Conservation (phyloP, 2,797 vertebrate species). For the Agapornis canus region DNA sequence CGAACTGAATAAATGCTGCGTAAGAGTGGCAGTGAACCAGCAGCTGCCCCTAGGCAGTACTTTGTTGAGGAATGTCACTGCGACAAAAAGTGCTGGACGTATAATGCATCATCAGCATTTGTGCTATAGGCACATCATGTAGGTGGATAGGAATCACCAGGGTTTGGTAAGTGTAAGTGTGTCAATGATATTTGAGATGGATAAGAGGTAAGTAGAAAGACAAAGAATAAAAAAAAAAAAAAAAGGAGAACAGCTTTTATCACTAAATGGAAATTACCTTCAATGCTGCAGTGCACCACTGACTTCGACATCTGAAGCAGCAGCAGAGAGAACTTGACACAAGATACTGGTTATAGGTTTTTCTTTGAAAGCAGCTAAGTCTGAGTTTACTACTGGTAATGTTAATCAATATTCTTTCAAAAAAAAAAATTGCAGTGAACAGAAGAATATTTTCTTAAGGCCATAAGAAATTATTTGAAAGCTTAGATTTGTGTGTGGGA, state of each 20-base stretch:
- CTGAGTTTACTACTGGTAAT: slow-evolving; percentile 67
- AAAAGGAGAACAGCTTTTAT: slow-evolving; percentile 74
- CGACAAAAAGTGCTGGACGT: slow-evolving; percentile 43
- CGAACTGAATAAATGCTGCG: slow-evolving; percentile 63
- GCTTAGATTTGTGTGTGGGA: background rate
- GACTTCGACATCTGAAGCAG: slow-evolving; percentile 76
- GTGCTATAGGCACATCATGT: slow-evolving; percentile 33
- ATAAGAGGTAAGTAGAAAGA: slow-evolving; percentile 66
- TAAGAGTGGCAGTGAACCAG: slow-evolving; percentile 31
- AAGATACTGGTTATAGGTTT: slow-evolving; percentile 62
- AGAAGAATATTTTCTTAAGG: slow-evolving; percentile 49
- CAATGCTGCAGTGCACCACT: slow-evolving; percentile 78
- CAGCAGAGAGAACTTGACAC: slow-evolving; percentile 65
- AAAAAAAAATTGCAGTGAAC: slow-evolving; percentile 12
- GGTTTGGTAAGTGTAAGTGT: slow-evolving; percentile 47
- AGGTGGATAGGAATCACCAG: slow-evolving; percentile 64
- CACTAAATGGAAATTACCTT: slow-evolving; percentile 79
- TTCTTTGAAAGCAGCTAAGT: slow-evolving; percentile 57
- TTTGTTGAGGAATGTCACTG: slow-evolving; percentile 64
- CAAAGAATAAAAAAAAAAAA: slow-evolving; percentile 68
- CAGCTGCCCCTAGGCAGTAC: slow-evolving; percentile 48
- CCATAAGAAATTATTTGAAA: slow-evolving; percentile 45
- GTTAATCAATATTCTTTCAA: slow-evolving; percentile 55
- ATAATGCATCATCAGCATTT: slow-evolving; percentile 57
- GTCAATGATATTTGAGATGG: slow-evolving; percentile 62